Conservation (phyloP, 2,113 vertebrate genomes). For the Plotosus lineatus region DNA sequence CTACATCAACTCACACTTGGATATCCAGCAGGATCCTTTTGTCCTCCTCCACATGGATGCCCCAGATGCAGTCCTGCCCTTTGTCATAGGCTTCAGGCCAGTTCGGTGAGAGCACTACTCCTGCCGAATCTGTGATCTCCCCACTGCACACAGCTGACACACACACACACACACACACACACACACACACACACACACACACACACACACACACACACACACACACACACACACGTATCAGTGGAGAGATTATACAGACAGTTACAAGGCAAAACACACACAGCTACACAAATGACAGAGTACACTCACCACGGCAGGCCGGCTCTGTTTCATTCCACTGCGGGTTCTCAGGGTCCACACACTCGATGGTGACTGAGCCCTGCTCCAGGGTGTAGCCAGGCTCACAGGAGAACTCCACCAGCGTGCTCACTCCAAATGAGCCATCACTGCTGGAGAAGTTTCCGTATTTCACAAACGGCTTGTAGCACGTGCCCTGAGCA, state of each 20-base stretch:
- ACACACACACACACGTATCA: no score
- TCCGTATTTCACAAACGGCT: constrained; percentile 94
- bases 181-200: background rate
- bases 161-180: constrained; percentile 44
- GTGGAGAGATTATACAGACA: no score
- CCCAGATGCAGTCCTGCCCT: constrained; percentile 99
- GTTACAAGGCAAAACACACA: background rate
- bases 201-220: no score
- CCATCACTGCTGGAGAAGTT: constrained; percentile 92
- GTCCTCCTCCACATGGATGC: constrained; percentile 96
- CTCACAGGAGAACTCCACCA: constrained; percentile 92
- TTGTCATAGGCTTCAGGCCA: constrained; percentile 95
- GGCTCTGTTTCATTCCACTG: constrained; percentile 99
- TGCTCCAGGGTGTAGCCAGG: constrained; percentile 94
- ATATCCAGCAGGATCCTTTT: constrained; percentile 95
- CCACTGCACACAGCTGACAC: constrained; percentile 92
- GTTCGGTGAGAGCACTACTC: constrained; percentile 94
- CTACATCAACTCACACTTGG: constrained; percentile 83
- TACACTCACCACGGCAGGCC: constrained; percentile 84
- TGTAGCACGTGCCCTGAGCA: constrained; percentile 87
- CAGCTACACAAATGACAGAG: background rate
- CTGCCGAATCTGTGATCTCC: constrained; percentile 88
- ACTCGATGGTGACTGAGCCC: constrained; percentile 94
- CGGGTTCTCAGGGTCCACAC: constrained; percentile 82
- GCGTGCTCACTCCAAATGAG: constrained; percentile 81